Conservation (phyloP, 2,888 invertebrate species). For the Diadegma fenestrale region DNA sequence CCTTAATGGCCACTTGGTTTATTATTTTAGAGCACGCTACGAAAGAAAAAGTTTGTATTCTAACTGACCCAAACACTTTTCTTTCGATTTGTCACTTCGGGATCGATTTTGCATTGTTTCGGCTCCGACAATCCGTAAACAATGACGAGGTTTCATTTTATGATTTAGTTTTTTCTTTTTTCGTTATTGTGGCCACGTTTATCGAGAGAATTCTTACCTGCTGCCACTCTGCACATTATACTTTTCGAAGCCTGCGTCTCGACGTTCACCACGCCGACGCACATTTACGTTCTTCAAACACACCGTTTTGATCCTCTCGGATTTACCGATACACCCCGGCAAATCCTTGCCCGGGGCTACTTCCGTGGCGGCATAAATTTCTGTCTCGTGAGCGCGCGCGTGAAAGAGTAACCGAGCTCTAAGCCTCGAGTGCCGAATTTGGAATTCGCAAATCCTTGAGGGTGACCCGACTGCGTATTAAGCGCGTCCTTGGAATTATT, state of each 20-base stretch:
- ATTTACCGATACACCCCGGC: slow-evolving; percentile 66
- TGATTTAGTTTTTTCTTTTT: not conserved
- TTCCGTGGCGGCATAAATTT: slow-evolving; percentile 67
- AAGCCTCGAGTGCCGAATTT: slow-evolving; percentile 58
- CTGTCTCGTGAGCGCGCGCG: slow-evolving; percentile 79
- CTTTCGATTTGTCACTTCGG: not conserved
- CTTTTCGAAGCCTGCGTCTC: slow-evolving; percentile 14
- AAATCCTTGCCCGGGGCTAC: slow-evolving; percentile 68
- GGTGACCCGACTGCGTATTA: slow-evolving; percentile 51
- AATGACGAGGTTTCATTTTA: not conserved
- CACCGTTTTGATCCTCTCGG: slow-evolving; percentile 65
- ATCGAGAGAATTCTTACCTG: slow-evolving; percentile 2
- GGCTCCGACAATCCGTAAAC: not conserved
- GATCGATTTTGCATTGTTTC: not conserved
- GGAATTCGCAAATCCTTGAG: slow-evolving; percentile 65
- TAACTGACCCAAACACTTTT: not conserved
- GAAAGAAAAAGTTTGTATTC: not conserved
- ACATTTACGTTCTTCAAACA: slow-evolving; percentile 61
- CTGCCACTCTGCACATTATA: slow-evolving; percentile 2
- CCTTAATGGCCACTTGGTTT: not conserved
- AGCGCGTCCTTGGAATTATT: slow-evolving; percentile 65
- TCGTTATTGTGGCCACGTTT: not conserved
- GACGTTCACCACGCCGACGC: slow-evolving; percentile 14
- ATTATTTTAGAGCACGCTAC: not conserved
- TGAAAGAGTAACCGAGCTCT: slow-evolving; percentile 84